Conservation (phyloP, 1,140 invertebrate genomes). For the Chrysomallon squamiferum region DNA sequence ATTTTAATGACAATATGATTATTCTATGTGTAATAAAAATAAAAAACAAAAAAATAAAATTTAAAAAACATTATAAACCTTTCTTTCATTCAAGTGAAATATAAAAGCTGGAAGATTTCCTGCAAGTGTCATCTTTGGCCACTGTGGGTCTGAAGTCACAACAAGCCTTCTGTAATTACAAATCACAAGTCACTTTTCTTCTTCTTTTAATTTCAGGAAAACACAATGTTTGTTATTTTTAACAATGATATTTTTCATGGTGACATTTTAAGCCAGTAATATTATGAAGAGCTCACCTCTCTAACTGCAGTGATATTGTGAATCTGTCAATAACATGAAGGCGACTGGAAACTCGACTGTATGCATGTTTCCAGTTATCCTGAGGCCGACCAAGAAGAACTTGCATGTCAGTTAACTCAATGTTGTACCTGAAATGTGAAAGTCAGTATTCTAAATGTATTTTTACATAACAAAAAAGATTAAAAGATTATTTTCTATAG, state of each 20-base stretch:
- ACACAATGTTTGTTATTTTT: no score
- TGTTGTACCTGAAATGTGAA: conserved; percentile 71
- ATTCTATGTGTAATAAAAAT: not conserved
- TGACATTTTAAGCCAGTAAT: not conserved
- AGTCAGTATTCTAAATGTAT: no score
- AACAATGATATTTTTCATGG: no score
- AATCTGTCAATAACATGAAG: conserved; percentile 90
- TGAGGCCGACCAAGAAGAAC: conserved; percentile 84
- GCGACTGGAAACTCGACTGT: conserved; percentile 77
- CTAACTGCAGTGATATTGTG: conserved; percentile 82
- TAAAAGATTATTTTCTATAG: no score
- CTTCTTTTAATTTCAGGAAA: no score
- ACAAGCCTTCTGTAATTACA: conserved; percentile 74
- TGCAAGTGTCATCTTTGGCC: conserved; percentile 80
- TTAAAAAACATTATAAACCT: conserved; percentile 32
- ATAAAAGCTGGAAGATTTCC: conserved; percentile 86
- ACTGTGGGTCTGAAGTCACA: conserved; percentile 82
- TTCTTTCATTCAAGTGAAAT: conserved; percentile 79
- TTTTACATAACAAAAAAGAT: no score
- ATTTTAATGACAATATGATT: no score
- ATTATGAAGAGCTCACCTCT: conserved; percentile 43
- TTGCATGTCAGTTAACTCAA: conserved; percentile 86
- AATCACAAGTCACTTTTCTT: no score
- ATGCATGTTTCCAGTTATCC: conserved; percentile 89
- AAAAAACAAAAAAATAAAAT: not conserved